Conservation (phyloP, 2,113 vertebrate species). For the Poeciliopsis prolifica region DNA sequence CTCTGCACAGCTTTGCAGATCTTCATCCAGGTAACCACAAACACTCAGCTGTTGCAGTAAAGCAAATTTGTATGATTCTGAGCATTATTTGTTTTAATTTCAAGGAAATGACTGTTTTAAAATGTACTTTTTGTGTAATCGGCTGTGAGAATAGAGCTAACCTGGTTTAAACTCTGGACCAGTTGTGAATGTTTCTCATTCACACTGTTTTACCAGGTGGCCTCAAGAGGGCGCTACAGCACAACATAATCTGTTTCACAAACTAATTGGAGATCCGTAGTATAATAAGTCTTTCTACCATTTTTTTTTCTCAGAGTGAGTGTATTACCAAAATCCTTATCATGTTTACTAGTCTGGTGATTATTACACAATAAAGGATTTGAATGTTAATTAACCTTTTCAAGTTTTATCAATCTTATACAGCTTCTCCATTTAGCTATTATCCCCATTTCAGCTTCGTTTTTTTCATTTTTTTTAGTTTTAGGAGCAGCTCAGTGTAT, state of each 20-base stretch:
- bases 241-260: not conserved
- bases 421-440: not conserved
- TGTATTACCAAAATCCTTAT: not conserved
- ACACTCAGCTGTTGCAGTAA: not conserved
- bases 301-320: no score
- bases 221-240: conserved; percentile 7
- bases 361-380: not conserved
- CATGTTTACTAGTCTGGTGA: not conserved
- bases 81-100: not conserved
- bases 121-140: not conserved
- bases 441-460: not conserved
- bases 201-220: not conserved
- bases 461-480: not conserved
- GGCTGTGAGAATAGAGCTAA: not conserved
- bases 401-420: not conserved
- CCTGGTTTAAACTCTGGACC: not conserved
- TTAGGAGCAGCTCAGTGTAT: not conserved
- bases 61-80: not conserved
- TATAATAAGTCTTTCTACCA: not conserved
- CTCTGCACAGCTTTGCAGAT: conserved; percentile 94
- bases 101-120: not conserved
- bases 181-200: not conserved
- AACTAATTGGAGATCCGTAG: not conserved
- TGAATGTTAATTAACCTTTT: not conserved
- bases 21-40: conserved; percentile 88